phyloP scores from a whole-genome alignment of 1,140 invertebrate species.

The Camponotus floridanus region DNA sequence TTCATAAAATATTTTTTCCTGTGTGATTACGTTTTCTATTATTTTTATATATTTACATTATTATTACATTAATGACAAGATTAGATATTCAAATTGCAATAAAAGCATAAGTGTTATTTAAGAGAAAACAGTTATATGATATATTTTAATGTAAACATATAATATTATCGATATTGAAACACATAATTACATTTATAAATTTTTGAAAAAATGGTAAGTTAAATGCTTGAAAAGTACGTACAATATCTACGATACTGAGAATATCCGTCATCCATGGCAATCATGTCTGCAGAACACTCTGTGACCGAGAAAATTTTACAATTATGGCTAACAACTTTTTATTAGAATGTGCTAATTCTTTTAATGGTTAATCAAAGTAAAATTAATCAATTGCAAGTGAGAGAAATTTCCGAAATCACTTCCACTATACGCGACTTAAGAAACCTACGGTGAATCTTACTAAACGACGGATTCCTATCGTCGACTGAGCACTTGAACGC shows the following conservation, averaged over 20 bases:
- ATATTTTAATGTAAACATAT: neutral
- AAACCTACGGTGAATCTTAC: conserved; percentile 15
- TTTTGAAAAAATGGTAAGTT: neutral
- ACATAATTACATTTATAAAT: neutral
- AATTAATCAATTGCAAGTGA: neutral
- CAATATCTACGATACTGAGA: conserved; percentile 81
- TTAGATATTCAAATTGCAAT: neutral
- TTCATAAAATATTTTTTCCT: neutral
- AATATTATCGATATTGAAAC: neutral
- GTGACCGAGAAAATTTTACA: neutral
- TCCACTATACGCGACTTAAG: conserved; percentile 70
- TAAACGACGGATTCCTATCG: conserved; percentile 61
- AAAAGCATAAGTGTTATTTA: neutral
- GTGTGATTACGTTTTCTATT: neutral
- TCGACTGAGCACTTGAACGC: conserved; percentile 74
- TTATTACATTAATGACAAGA: neutral
- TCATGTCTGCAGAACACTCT: conserved; percentile 75
- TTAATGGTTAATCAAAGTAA: neutral
- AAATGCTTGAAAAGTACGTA: conserved; percentile 69
- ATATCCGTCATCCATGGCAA: conserved; percentile 80
- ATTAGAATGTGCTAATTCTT: neutral
- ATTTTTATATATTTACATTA: neutral
- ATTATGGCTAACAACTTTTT: neutral
- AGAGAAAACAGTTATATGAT: neutral
- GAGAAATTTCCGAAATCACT: conserved; percentile 72